phyloP scores from a whole-genome alignment of 2,888 invertebrate genomes.

The Rhingia campestris region DNA sequence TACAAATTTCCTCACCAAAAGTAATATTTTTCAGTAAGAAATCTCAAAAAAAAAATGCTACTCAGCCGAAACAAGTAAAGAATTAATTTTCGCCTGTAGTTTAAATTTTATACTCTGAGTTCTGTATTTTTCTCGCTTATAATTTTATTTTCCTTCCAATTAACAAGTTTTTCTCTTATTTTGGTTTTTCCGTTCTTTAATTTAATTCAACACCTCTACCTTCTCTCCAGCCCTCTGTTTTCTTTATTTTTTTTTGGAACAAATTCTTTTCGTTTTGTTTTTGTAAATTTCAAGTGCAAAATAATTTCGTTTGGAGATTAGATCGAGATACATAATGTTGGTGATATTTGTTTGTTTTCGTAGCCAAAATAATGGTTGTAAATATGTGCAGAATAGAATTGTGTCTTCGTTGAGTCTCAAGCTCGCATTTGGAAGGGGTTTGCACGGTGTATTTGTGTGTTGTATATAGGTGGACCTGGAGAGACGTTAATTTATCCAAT shows the following conservation, averaged over 20 bases:
- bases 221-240: background rate
- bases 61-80: constrained; percentile 76
- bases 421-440: too few species aligned
- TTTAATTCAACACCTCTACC: constrained; percentile 6
- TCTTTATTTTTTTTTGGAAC: background rate
- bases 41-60: constrained; percentile 70
- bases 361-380: background rate
- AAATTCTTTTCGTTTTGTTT: background rate
- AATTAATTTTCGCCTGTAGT: constrained; percentile 72
- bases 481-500: constrained; percentile 49
- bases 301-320: background rate
- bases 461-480: background rate
- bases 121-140: constrained; percentile 42
- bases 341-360: background rate
- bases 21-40: constrained; percentile 67
- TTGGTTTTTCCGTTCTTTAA: background rate
- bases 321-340: constrained; percentile 4
- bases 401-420: background rate
- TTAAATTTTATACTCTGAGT: constrained; percentile 51
- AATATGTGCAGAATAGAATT: background rate
- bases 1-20: constrained; percentile 41
- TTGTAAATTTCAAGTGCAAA: background rate
- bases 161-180: constrained; percentile 48
- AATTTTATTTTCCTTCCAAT: constrained; percentile 31
- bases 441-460: background rate